Base-by-base conservation (phyloP, 2,888 invertebrate species). In the Protonemura montana region DNA sequence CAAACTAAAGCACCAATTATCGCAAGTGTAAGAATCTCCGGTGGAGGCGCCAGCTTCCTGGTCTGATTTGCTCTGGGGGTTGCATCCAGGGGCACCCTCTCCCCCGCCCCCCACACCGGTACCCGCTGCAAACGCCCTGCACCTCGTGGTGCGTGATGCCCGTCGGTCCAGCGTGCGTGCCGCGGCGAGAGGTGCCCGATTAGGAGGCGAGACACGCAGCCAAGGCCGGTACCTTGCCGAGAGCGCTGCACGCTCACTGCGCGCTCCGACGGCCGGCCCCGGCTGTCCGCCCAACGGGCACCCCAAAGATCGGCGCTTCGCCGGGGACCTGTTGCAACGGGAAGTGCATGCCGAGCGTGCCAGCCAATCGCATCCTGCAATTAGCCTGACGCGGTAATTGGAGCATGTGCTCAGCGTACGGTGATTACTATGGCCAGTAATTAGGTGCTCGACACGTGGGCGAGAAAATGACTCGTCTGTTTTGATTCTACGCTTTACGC, bases 141-240 rank as follows among this genome's bases (percentile, higher is more conserved):
- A 21, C 59, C 59, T 21, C 59, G 41, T 13, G 1, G 59, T 21
- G 59, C 59, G 35, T 35, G 35, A 35, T 35, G 35, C 35, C 35
- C 35, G 35, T 35, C 35, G 35, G 35, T 35, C 59, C 59, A 59
- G 59, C 59, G 59, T 59, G 59, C 59, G 59, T 59, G 59, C 59
- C 59, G 21, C 59, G 13, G 21, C 59, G 59, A 59, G 59, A 59
- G 59, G 59, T 21, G 59, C 16, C 59, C 59, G 59, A 3, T 59
- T 59, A 59, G 59, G 59, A 81, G n/a, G n/a, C 81, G 0, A 1
- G 6, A 81, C 81, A 81, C 81, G 81, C 81, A 81, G 30, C 81
- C 81, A 81, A 81, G 81, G 81, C 29, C 81, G 81, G 30, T 81
- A 81, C 81, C 81, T 81, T 81, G 81, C 81, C 81, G 81, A 28